Evolutionary conservation across 2,797 vertebrate species (phyloP).

Genomic region (Martes flavigula): DNA sequence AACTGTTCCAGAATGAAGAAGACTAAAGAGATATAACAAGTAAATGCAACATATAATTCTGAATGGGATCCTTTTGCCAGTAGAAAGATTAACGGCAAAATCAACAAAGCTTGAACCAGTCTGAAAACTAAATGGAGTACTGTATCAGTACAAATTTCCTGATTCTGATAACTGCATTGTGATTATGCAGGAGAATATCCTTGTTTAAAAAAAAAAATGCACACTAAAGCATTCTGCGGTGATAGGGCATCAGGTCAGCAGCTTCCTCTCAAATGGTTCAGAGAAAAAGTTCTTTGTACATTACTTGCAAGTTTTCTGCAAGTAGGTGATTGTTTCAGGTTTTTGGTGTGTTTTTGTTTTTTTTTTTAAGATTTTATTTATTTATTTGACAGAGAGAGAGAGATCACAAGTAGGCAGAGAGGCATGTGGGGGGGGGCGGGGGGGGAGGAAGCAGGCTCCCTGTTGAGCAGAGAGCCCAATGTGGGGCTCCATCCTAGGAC

Average conservation of each 20-base stretch:
- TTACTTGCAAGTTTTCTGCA: slow-evolving; percentile 51
- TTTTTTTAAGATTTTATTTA: too few species aligned
- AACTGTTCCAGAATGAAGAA: slow-evolving; percentile 3
- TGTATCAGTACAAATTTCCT: slow-evolving; percentile 4
- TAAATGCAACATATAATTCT: background rate
- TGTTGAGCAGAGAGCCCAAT: too few species aligned
- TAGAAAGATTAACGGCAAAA: background rate
- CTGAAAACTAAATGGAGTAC: background rate
- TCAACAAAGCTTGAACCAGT: slow-evolving; percentile 1
- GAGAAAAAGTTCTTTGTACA: background rate
- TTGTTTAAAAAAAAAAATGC: slow-evolving; percentile 46
- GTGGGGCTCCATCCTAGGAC: too few species aligned
- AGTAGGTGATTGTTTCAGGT: slow-evolving; percentile 36
- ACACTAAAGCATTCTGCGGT: background rate
- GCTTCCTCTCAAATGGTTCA: slow-evolving; percentile 25
- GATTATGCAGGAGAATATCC: background rate
- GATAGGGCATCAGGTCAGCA: slow-evolving; percentile 15
- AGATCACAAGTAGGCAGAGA: too few species aligned
- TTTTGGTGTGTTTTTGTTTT: too few species aligned
- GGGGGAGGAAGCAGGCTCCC: too few species aligned
- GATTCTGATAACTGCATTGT: background rate
- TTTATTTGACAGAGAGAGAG: too few species aligned
- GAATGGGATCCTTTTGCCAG: background rate
- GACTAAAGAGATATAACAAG: background rate
- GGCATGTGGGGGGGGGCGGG: too few species aligned